Evolutionary conservation across 2,888 invertebrate species (phyloP).

Genomic region (Drosophila melanosoma): DNA sequence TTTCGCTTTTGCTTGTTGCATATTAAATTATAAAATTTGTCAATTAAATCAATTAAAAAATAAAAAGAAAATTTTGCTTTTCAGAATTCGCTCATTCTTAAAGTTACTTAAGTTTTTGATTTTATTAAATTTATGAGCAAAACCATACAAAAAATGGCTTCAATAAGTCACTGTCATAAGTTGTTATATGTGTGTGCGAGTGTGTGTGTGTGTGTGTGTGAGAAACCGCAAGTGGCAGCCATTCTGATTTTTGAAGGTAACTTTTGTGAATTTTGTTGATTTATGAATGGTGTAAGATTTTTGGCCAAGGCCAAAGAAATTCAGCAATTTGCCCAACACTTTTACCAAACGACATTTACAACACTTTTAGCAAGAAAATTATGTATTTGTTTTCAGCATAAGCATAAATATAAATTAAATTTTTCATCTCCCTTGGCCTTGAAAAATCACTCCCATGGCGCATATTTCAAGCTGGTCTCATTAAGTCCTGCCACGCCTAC

Average conservation of each 20-base stretch:
- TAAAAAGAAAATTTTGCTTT: background rate
- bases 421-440: constrained; percentile 10
- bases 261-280: constrained; percentile 64
- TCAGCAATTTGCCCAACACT: constrained; percentile 41
- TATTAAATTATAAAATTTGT: background rate
- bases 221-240: constrained; percentile 41
- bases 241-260: constrained; percentile 60
- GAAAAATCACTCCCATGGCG: constrained; percentile 40
- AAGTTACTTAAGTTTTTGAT: constrained; percentile 42
- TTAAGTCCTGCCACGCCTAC: constrained; percentile 66
- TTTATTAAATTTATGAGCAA: constrained; percentile 66
- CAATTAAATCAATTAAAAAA: background rate
- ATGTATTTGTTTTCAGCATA: background rate
- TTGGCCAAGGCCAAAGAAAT: constrained; percentile 23
- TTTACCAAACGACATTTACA: constrained; percentile 14
- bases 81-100: background rate
- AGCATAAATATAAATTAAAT: constrained; percentile 51
- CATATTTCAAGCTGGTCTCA: constrained; percentile 44
- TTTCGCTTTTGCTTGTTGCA: too few species aligned
- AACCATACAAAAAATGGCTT: constrained; percentile 15
- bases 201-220: constrained; percentile 5
- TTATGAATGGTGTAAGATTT: constrained; percentile 56
- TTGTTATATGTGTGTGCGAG: constrained; percentile 24
- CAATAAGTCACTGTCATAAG: constrained; percentile 76
- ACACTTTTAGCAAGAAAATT: background rate